A percentile compares a stretch with the other conserved stretches of the same genome.
Conservation (phyloP, 2,888 invertebrate genomes). For the Leptodirus hochenwartii region DNA sequence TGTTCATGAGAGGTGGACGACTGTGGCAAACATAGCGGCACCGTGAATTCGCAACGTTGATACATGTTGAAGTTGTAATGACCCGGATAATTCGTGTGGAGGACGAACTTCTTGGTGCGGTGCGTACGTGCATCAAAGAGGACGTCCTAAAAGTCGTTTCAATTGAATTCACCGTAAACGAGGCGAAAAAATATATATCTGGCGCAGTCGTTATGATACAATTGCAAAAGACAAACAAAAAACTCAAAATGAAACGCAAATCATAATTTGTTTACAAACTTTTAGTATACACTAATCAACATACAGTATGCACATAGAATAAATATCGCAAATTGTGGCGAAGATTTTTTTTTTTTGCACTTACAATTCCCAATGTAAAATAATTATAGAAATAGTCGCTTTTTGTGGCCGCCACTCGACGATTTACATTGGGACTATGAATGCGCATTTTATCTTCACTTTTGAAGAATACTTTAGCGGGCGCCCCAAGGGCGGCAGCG, state of each 20-base stretch:
- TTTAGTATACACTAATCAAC: too few species aligned
- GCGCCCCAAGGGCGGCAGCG: constrained; percentile 74
- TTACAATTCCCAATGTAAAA: constrained; percentile 85
- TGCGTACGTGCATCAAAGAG: constrained; percentile 92
- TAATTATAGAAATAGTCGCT: constrained; percentile 99
- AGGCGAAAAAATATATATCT: too few species aligned
- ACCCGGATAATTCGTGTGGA: constrained; percentile 98
- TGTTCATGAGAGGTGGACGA: constrained; percentile 39
- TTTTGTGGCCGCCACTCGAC: constrained; percentile 55
- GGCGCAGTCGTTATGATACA: too few species aligned
- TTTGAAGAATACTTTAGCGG: constrained; percentile 86
- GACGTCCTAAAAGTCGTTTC: constrained; percentile 70
- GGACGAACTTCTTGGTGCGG: constrained; percentile 82
- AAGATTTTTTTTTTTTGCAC: too few species aligned
- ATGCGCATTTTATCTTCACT: constrained; percentile 99
- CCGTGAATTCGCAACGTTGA: constrained; percentile 82
- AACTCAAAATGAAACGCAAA: too few species aligned
- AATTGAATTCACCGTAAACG: constrained; percentile 11
- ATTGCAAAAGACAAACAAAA: too few species aligned
- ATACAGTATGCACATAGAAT: too few species aligned
- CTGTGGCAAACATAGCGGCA: too few species aligned
- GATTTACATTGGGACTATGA: constrained; percentile 73
- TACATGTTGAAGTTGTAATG: constrained; percentile 99
- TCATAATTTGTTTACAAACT: too few species aligned
- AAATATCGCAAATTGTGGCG: too few species aligned